phyloP scores from a whole-genome alignment of 2,888 invertebrate genomes.

The Monopis laevigella region DNA sequence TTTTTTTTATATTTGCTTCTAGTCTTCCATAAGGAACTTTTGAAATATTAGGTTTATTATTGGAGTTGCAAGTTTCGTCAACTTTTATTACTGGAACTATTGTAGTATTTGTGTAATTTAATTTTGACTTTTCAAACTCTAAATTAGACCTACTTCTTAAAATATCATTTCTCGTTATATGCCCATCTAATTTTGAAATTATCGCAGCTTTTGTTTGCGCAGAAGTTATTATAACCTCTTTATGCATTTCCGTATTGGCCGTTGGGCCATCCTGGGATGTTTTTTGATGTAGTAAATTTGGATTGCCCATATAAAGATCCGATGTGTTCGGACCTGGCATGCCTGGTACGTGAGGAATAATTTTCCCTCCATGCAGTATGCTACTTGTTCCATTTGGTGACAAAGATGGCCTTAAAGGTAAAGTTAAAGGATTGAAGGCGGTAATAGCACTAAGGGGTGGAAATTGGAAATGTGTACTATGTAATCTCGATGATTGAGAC shows the following conservation, averaged over 20 bases:
- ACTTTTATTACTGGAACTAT: slow-evolving; percentile 45
- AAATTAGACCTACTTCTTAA: slow-evolving; percentile 23
- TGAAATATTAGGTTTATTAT: slow-evolving; percentile 27
- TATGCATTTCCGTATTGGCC: neutral
- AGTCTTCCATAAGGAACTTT: slow-evolving; percentile 32
- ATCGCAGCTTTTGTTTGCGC: neutral
- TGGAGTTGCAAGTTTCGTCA: slow-evolving; percentile 34
- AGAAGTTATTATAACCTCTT: neutral
- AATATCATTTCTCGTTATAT: neutral
- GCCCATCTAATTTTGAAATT: slow-evolving; percentile 1
- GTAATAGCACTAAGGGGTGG: slow-evolving; percentile 76
- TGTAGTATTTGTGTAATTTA: neutral
- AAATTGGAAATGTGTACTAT: slow-evolving; percentile 69
- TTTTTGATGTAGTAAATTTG: slow-evolving; percentile 28
- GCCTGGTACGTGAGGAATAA: slow-evolving; percentile 87
- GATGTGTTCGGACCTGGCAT: slow-evolving; percentile 84
- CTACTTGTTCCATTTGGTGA: slow-evolving; percentile 70
- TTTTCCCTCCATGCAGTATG: slow-evolving; percentile 74
- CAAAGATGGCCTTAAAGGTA: slow-evolving; percentile 58
- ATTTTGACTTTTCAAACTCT: slow-evolving; percentile 31
- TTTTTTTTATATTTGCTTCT: slow-evolving; percentile 42
- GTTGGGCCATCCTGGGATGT: neutral
- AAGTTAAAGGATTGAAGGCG: slow-evolving; percentile 74
- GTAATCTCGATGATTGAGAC: slow-evolving; percentile 64
- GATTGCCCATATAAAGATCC: slow-evolving; percentile 40